Conservation (phyloP, 1,140 invertebrate species). For the Drosophila rufa region DNA sequence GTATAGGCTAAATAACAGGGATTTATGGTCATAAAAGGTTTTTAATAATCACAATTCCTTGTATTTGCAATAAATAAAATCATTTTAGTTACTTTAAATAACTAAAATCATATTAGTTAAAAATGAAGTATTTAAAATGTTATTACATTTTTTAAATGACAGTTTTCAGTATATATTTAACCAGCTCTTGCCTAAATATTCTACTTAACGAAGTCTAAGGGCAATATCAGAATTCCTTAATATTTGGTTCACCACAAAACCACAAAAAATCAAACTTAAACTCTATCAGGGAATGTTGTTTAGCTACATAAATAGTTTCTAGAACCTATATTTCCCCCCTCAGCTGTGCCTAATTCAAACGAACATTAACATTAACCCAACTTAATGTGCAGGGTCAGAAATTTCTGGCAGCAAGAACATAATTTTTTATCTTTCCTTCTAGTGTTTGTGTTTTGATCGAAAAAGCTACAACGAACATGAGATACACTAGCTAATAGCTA, state of each 20-base stretch:
- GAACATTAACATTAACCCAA: slow-evolving; percentile 17
- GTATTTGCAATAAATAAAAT: too few relatives aligned
- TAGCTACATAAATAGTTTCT: too few relatives aligned
- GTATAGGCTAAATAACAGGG: background rate
- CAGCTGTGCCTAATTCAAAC: slow-evolving; percentile 9
- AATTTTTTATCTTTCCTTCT: slow-evolving; percentile 23
- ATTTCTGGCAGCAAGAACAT: slow-evolving; percentile 11
- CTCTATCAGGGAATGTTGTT: background rate
- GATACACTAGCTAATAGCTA: slow-evolving; percentile 4
- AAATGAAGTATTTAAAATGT: background rate
- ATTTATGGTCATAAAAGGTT: too few relatives aligned
- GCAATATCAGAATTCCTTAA: too few relatives aligned
- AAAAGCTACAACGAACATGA: background rate
- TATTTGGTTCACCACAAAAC: background rate
- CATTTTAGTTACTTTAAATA: too few relatives aligned
- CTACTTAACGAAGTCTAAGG: too few relatives aligned
- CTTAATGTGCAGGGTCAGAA: slow-evolving; percentile 43
- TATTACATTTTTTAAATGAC: background rate
- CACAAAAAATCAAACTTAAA: too few relatives aligned
- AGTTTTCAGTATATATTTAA: background rate
- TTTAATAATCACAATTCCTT: too few relatives aligned
- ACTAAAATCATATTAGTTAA: too few relatives aligned
- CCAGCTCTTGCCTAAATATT: too few relatives aligned
- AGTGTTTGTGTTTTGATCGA: slow-evolving; percentile 2
- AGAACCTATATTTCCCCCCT: background rate